phyloP scores from a whole-genome alignment of 2,888 invertebrate genomes.

The Trachelus troglodyta region DNA sequence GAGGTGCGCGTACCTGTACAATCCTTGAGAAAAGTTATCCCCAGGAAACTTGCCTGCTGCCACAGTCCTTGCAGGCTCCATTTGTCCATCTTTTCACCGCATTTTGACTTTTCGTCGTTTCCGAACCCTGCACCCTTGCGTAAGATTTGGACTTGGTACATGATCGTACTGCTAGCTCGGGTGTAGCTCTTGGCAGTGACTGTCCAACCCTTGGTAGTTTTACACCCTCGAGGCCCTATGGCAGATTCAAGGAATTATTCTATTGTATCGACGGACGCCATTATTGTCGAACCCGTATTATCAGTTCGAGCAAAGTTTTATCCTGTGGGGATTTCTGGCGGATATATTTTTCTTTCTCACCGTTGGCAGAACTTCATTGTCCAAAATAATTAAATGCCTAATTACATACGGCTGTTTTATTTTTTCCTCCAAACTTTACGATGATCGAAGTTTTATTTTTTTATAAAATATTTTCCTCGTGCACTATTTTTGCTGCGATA shows the following conservation, averaged over 20 bases:
- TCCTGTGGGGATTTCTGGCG: not conserved
- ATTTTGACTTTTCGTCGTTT: not conserved
- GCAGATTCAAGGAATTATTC: not conserved
- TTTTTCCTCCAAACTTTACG: fast-evolving
- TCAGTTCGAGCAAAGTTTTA: not conserved
- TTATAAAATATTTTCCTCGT: too few species aligned
- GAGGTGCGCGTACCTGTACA: not conserved
- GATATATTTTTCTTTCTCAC: not conserved
- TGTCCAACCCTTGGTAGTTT: not conserved
- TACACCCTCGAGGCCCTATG: not conserved
- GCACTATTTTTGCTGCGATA: not conserved
- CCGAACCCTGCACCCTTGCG: not conserved
- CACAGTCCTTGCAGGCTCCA: not conserved
- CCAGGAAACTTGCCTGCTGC: too few species aligned
- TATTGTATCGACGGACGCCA: not conserved
- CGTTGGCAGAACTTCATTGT: not conserved
- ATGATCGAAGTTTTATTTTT: too few species aligned
- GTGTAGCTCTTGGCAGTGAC: not conserved
- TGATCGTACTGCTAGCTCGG: too few species aligned
- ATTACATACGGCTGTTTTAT: not conserved
- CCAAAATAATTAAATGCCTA: not conserved
- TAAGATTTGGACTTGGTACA: not conserved
- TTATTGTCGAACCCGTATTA: not conserved
- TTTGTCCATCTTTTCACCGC: not conserved
- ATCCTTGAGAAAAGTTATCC: not conserved